A percentile compares a stretch with the other conserved stretches of the same genome.
These are phyloP conservation scores for Pseudochirops cupreus DNA, from an alignment of 2,797 vertebrate species.

Conservation along the genomic window DNA sequence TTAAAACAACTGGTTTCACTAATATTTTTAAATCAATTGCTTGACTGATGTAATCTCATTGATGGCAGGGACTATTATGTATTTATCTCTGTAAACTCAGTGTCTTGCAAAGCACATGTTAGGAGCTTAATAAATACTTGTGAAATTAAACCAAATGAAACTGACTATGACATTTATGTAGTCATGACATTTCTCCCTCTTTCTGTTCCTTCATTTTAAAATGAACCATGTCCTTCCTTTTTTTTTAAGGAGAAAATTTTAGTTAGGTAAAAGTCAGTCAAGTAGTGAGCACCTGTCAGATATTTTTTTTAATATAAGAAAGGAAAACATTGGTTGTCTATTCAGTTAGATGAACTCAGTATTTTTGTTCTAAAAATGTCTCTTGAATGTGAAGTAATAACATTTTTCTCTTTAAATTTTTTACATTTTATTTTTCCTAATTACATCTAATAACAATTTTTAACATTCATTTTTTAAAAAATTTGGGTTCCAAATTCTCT, in stretches of 20 bases:
- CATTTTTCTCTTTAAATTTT: neutral
- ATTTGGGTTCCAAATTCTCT: neutral
- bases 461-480: neutral
- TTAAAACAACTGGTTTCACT: neutral
- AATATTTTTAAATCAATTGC: neutral
- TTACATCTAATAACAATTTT: neutral
- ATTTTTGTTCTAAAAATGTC: constrained; percentile 51
- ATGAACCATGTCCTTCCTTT: neutral
- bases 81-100: neutral
- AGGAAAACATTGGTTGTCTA: neutral
- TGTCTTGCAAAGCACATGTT: neutral
- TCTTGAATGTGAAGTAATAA: neutral
- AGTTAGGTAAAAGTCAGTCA: constrained; percentile 4
- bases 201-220: constrained; percentile 42
- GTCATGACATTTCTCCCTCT: constrained; percentile 3
- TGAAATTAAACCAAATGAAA: neutral
- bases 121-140: neutral
- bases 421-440: neutral
- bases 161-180: neutral
- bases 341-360: constrained; percentile 32
- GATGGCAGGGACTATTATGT: neutral
- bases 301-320: neutral
- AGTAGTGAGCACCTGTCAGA: neutral
- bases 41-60: neutral
- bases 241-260: neutral